Evolutionary conservation across 2,113 vertebrate species (phyloP).

Genomic region (Synchiropus splendidus): DNA sequence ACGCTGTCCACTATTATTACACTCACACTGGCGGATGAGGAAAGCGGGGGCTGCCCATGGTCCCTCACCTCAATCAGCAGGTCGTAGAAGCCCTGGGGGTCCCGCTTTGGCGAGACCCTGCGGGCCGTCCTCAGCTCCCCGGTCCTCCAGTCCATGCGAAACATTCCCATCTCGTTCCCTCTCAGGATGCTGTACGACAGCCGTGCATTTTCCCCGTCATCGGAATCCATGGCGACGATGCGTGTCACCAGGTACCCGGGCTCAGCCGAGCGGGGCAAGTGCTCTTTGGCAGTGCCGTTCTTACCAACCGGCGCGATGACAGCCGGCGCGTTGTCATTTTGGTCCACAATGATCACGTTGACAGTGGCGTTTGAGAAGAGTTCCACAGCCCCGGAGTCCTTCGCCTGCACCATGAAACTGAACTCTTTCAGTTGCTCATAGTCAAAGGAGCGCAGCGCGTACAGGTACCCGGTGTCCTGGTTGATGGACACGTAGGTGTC

Average conservation of each 20-base stretch:
- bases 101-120: constrained; percentile 80
- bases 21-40: constrained; percentile 83
- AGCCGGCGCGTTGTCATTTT: constrained; percentile 88
- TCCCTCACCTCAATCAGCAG: constrained; percentile 92
- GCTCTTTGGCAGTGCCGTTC: constrained; percentile 81
- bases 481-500: constrained; percentile 97
- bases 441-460: constrained; percentile 93
- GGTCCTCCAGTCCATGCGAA: constrained; percentile 96
- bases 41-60: constrained; percentile 92
- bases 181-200: constrained; percentile 89
- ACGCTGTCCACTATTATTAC: constrained; percentile 85
- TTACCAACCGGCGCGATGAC: constrained; percentile 69
- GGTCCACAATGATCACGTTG: constrained; percentile 85
- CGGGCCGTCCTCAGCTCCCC: constrained; percentile 90
- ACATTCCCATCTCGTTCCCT: constrained; percentile 91
- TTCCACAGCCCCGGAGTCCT: constrained; percentile 77
- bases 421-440: constrained; percentile 96
- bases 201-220: constrained; percentile 91
- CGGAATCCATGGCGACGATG: constrained; percentile 87
- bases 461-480: constrained; percentile 92
- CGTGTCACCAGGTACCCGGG: constrained; percentile 90
- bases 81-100: constrained; percentile 86
- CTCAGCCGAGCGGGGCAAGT: constrained; percentile 84
- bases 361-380: constrained; percentile 84
- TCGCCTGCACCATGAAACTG: constrained; percentile 85